phyloP scores from a whole-genome alignment of 2,888 invertebrate genomes.

The Caradrina clavipalpis region DNA sequence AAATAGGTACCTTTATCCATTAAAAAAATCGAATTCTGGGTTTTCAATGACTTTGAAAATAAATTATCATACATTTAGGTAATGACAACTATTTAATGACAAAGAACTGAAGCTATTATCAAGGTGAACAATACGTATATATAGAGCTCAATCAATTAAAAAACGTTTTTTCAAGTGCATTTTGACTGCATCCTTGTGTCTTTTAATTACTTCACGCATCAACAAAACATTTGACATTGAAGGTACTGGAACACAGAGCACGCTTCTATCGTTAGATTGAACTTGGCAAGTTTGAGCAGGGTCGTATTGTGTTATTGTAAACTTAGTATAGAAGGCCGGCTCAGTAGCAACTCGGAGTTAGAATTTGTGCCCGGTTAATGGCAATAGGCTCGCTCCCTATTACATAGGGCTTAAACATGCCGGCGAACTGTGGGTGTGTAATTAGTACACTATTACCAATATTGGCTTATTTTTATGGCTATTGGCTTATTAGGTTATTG shows the following conservation, averaged over 20 bases:
- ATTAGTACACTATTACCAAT: no score
- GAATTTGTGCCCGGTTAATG: no score
- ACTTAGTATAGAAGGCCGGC: no score
- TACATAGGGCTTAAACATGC: no score
- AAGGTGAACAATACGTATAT: no score
- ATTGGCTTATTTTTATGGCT: no score
- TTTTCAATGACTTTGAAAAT: background rate
- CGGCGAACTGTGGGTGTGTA: no score
- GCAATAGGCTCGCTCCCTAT: no score
- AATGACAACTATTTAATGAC: background rate
- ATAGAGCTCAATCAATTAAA: background rate
- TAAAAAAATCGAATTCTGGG: background rate
- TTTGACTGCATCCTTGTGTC: background rate
- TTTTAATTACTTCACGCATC: background rate
- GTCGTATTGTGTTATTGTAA: constrained; percentile 14
- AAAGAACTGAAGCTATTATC: background rate
- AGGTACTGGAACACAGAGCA: background rate
- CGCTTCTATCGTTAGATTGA: background rate
- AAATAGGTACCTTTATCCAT: no score
- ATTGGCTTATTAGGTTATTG: no score
- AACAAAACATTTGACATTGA: constrained; percentile 11
- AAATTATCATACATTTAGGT: background rate
- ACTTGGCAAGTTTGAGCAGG: background rate
- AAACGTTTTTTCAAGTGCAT: background rate
- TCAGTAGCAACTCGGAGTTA: no score